Evolutionary conservation across 2,797 vertebrate species (phyloP).

Genomic region (Sebastes kiyomatsui): DNA sequence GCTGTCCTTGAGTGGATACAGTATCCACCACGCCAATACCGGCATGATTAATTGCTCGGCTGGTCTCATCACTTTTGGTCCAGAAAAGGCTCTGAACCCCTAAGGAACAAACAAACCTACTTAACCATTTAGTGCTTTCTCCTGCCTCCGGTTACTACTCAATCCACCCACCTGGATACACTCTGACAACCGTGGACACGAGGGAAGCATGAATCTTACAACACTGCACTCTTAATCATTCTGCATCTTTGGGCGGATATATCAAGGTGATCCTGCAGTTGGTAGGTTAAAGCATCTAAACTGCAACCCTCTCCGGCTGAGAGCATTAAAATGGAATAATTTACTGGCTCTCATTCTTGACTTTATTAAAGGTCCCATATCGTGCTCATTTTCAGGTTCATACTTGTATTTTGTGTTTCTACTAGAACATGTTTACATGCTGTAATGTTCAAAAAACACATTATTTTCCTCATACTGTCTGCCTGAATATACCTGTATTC

Average conservation of each 20-base stretch:
- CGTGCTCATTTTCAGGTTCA: no score
- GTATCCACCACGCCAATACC: conserved; percentile 73
- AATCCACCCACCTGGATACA: conserved; percentile 68
- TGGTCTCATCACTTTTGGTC: conserved; percentile 69
- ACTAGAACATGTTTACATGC: no score
- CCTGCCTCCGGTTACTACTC: conserved; percentile 64
- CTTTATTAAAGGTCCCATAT: neutral
- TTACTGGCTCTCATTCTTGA: neutral
- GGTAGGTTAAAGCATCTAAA: conserved; percentile 23
- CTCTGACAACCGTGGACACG: conserved; percentile 54
- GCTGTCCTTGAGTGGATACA: conserved; percentile 74
- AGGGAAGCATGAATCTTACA: conserved; percentile 56
- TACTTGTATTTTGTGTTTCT: no score
- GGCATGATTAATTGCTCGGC: conserved; percentile 72
- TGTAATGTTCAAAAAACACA: no score
- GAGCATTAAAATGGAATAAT: neutral
- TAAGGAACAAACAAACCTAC: conserved; percentile 74
- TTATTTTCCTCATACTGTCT: no score
- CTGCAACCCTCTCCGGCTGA: neutral
- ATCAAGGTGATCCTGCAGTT: conserved; percentile 39
- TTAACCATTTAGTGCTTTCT: conserved; percentile 74
- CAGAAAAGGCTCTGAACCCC: conserved; percentile 60
- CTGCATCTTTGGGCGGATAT: conserved; percentile 46
- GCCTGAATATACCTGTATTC: no score
- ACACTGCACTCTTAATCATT: conserved; percentile 51